These are phyloP conservation scores for Drosophila leonis DNA, from an alignment of 2,888 invertebrate genomes.

Conservation along the genomic window DNA sequence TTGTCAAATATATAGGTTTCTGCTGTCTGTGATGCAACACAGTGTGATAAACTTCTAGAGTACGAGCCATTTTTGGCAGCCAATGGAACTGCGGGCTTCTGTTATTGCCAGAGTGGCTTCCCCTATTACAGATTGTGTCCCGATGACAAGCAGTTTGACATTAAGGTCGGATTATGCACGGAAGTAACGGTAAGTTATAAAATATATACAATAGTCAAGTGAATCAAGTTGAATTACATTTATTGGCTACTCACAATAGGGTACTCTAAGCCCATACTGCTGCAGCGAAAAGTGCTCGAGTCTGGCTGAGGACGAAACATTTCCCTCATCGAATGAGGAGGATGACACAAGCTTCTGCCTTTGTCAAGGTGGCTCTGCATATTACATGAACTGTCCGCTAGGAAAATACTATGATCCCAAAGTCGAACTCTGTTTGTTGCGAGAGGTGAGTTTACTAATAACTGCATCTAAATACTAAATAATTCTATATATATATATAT, in stretches of 20 bases:
- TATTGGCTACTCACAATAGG: background rate
- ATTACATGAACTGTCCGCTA: conserved; percentile 20
- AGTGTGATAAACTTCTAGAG: conserved; percentile 30
- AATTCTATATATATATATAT: no score
- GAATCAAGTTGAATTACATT: background rate
- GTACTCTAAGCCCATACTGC: conserved; percentile 17
- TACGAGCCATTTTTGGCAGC: conserved; percentile 18
- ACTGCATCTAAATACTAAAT: no score
- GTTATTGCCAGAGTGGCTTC: conserved; percentile 61
- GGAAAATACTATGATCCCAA: conserved; percentile 11
- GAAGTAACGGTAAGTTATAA: conserved; percentile 7
- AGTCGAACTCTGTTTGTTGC: conserved; percentile 47
- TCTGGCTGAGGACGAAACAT: background rate
- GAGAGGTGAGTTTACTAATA: conserved; percentile 25
- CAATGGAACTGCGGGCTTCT: conserved; percentile 64
- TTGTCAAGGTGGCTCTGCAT: conserved; percentile 28
- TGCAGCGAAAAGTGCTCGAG: conserved; percentile 27
- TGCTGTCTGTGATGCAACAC: conserved; percentile 23
- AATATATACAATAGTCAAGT: no score
- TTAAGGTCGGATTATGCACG: background rate
- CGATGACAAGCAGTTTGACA: conserved; percentile 10
- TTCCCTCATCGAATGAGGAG: conserved; percentile 25
- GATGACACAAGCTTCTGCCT: conserved; percentile 41
- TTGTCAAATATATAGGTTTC: conserved; percentile 22
- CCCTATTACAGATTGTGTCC: conserved; percentile 34